These are phyloP conservation scores for Sialis lutaria DNA, from an alignment of 2,888 invertebrate genomes.

Conservation along the genomic window DNA sequence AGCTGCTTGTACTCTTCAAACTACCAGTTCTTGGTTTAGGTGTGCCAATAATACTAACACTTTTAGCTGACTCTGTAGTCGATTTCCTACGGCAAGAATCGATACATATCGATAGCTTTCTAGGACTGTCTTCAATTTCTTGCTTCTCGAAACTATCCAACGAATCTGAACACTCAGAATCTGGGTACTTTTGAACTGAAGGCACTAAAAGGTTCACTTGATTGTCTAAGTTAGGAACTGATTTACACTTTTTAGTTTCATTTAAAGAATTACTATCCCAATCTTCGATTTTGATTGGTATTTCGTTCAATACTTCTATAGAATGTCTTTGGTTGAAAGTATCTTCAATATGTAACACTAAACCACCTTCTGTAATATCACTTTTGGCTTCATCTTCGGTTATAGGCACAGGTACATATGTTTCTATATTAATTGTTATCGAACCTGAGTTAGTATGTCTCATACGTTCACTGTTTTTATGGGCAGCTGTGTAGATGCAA, in stretches of 20 bases:
- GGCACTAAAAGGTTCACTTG: background rate
- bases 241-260: slow-evolving; percentile 6
- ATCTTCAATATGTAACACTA: slow-evolving; percentile 6
- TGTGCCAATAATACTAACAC: slow-evolving; percentile 21
- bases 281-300: background rate
- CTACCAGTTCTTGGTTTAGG: slow-evolving; percentile 36
- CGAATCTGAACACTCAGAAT: background rate
- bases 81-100: background rate
- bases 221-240: background rate
- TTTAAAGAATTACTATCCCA: slow-evolving; percentile 4
- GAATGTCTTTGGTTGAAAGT: slow-evolving; percentile 4
- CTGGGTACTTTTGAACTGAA: slow-evolving; percentile 1
- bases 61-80: slow-evolving; percentile 6
- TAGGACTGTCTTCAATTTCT: slow-evolving; percentile 3
- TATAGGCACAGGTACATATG: slow-evolving; percentile 26
- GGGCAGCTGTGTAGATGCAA: slow-evolving; percentile 58
- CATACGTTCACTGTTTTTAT: slow-evolving; percentile 48
- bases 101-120: slow-evolving; percentile 7
- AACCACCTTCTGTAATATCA: slow-evolving; percentile 2
- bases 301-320: slow-evolving; percentile 4
- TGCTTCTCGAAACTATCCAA: background rate
- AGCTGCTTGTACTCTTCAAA: slow-evolving; percentile 35
- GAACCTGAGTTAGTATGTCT: slow-evolving; percentile 25
- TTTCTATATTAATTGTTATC: slow-evolving; percentile 31
- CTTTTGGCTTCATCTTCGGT: slow-evolving; percentile 1